These are phyloP conservation scores for Podabrus alpinus DNA, from an alignment of 2,888 invertebrate species.

Conservation along the genomic window DNA sequence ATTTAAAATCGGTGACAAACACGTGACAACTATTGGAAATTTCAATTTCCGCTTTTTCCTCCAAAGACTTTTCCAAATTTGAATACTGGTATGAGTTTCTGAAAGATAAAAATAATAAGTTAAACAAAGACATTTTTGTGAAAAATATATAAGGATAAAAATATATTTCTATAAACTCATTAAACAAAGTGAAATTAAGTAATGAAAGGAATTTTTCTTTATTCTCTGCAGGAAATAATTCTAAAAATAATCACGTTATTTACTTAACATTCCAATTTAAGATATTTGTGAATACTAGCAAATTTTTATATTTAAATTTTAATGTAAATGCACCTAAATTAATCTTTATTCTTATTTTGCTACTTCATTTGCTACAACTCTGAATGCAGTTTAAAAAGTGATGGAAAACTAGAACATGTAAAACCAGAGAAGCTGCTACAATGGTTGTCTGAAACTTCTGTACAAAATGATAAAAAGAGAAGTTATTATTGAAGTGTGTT, in stretches of 20 bases:
- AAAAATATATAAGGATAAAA: not conserved
- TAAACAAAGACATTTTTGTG: not conserved
- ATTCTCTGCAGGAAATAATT: not conserved
- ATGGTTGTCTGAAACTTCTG: not conserved
- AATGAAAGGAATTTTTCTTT: not conserved
- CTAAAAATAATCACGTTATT: not conserved
- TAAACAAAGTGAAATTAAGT: not conserved
- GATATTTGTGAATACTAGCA: not conserved
- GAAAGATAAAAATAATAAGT: not conserved
- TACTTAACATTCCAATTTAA: not conserved
- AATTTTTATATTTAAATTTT: not conserved
- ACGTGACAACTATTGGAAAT: slow-evolving; percentile 92
- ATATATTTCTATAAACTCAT: not conserved
- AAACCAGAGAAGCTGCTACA: not conserved
- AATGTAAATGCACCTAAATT: not conserved
- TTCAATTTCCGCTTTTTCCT: slow-evolving; percentile 57
- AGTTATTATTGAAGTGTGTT: not conserved
- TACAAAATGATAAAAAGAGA: not conserved
- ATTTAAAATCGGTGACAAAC: slow-evolving; percentile 88
- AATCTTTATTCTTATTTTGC: not conserved
- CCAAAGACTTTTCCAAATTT: slow-evolving; percentile 36
- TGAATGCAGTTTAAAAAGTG: not conserved
- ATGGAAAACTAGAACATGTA: not conserved
- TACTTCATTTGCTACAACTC: not conserved
- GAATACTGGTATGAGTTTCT: not conserved